Conservation (phyloP, 2,113 vertebrate species). For the Festucalex cinctus region DNA sequence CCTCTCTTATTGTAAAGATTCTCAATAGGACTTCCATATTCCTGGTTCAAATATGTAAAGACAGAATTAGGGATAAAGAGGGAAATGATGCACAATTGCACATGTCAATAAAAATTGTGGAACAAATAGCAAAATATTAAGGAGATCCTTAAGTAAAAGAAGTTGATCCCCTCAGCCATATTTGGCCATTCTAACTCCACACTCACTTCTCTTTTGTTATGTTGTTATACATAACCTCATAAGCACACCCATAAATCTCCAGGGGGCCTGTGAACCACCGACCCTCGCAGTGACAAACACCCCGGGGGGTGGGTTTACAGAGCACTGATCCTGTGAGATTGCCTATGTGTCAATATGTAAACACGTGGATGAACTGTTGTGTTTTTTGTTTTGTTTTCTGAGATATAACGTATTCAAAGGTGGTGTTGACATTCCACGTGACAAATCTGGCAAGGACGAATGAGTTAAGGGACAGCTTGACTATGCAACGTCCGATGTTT, state of each 20-base stretch:
- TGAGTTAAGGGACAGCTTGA: slow-evolving; percentile 50
- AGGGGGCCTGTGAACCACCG: slow-evolving; percentile 21
- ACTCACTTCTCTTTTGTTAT: slow-evolving; percentile 11
- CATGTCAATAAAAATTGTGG: neutral
- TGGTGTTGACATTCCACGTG: slow-evolving; percentile 39
- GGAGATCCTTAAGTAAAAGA: neutral
- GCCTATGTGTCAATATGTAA: slow-evolving; percentile 58
- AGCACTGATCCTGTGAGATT: slow-evolving; percentile 55
- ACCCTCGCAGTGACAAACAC: slow-evolving; percentile 58
- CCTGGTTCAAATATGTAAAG: slow-evolving; percentile 17
- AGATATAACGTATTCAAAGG: slow-evolving; percentile 30
- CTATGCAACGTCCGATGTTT: slow-evolving; percentile 37
- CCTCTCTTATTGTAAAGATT: slow-evolving; percentile 38
- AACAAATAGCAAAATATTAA: neutral
- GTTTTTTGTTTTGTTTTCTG: slow-evolving; percentile 34
- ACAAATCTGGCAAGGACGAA: slow-evolving; percentile 25
- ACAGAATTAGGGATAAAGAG: neutral
- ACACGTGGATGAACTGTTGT: slow-evolving; percentile 54
- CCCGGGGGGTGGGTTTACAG: slow-evolving; percentile 47
- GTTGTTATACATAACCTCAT: slow-evolving; percentile 8
- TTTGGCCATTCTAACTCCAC: slow-evolving; percentile 18
- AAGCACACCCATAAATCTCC: slow-evolving; percentile 28
- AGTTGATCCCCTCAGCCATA: slow-evolving; percentile 15
- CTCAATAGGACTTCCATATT: slow-evolving; percentile 32
- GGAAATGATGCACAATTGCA: neutral